Conservation (phyloP, 2,888 invertebrate genomes). For the Hypena proboscidalis region DNA sequence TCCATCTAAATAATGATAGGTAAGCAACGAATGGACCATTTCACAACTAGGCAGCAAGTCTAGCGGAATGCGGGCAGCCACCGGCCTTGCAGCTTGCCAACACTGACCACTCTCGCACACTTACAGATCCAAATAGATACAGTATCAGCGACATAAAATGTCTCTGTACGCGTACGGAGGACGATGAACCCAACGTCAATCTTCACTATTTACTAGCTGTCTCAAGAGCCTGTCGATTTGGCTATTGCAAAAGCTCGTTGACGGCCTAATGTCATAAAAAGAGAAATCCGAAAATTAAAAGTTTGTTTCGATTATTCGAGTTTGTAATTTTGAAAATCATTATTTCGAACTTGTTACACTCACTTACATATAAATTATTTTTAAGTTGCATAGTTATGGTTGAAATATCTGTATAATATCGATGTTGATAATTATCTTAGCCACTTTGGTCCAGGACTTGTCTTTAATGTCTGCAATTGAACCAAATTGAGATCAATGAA, state of each 20-base stretch:
- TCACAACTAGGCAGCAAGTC: conserved; percentile 70
- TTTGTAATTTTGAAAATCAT: no score
- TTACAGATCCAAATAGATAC: conserved; percentile 65
- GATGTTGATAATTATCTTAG: conserved; percentile 11
- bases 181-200: conserved; percentile 56
- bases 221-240: conserved; percentile 8
- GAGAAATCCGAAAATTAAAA: conserved; percentile 4
- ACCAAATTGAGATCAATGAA: conserved; percentile 18
- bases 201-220: conserved; percentile 26
- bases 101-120: conserved; percentile 76
- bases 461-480: conserved; percentile 11
- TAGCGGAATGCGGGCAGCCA: conserved; percentile 78
- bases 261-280: conserved; percentile 10
- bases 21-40: conserved; percentile 70
- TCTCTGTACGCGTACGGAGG: conserved; percentile 54
- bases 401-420: background rate
- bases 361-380: background rate
- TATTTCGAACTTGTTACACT: background rate
- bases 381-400: background rate
- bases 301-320: no score
- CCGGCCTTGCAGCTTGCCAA: conserved; percentile 81
- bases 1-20: conserved; percentile 51
- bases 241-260: conserved; percentile 15
- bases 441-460: conserved; percentile 11
- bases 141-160: conserved; percentile 53